These are phyloP conservation scores for Epizoanthus fatuus DNA, from an alignment of 92 coral and sea anemone genomes.

Conservation along the genomic window DNA sequence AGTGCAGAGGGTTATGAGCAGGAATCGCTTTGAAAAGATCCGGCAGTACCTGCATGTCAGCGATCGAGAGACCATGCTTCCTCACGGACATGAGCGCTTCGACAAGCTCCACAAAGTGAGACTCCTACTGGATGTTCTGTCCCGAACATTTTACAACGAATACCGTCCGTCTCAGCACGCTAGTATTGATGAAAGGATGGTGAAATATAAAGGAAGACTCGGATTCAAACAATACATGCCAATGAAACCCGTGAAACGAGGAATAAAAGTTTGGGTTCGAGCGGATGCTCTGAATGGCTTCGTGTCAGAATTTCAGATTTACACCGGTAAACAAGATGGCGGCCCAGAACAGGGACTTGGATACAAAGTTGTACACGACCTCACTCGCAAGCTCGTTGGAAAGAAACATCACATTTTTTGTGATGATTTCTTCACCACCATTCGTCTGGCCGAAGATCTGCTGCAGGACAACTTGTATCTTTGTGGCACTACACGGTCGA, in stretches of 20 bases:
- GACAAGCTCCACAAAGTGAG: background rate
- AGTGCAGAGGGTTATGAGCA: constrained; percentile 47
- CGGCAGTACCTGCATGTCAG: constrained; percentile 48
- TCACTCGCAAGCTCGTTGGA: constrained; percentile 20
- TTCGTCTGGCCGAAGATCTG: constrained; percentile 57
- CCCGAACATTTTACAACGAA: background rate
- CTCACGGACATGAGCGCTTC: background rate
- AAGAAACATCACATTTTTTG: constrained; percentile 42
- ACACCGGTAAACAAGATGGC: constrained; percentile 31
- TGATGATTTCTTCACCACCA: constrained; percentile 64
- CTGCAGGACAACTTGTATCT: constrained; percentile 42
- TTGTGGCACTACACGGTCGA: constrained; percentile 72
- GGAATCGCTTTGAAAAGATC: constrained; percentile 45
- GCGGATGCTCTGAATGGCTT: constrained; percentile 24
- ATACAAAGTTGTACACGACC: constrained; percentile 41
- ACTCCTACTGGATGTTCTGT: background rate
- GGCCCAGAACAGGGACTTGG: constrained; percentile 53
- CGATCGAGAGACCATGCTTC: background rate
- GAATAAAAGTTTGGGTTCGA: constrained; percentile 41
- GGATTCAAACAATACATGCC: constrained; percentile 42
- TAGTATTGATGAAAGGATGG: constrained; percentile 39
- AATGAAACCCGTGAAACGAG: constrained; percentile 44
- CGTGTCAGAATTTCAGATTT: constrained; percentile 36
- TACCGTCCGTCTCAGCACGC: constrained; percentile 22
- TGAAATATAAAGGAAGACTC: constrained; percentile 32